A percentile compares a stretch with the other conserved stretches of the same genome.
Evolutionary conservation across 2,888 invertebrate species (phyloP).

Genomic region (Diogma glabrata): DNA sequence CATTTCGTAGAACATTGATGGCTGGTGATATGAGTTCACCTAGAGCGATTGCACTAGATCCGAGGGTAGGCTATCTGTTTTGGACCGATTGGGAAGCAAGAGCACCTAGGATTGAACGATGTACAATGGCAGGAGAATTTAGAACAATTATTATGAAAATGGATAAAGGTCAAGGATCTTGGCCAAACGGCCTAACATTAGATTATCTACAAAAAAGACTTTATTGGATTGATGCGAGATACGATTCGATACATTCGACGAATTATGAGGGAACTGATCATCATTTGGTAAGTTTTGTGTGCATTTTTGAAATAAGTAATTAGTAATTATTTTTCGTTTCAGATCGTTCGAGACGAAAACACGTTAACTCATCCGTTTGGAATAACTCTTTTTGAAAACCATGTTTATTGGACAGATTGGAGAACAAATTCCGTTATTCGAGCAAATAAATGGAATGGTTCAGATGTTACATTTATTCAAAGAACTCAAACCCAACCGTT

Average conservation of each 20-base stretch:
- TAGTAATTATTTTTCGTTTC: conserved; percentile 18
- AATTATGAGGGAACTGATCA: conserved; percentile 68
- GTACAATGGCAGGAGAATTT: conserved; percentile 63
- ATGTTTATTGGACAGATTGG: conserved; percentile 94
- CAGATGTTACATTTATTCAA: conserved; percentile 65
- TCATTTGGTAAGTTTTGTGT: conserved; percentile 33
- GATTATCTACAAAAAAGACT: conserved; percentile 62
- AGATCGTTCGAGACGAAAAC: conserved; percentile 60
- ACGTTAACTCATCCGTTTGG: conserved; percentile 81
- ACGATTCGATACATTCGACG: conserved; percentile 77
- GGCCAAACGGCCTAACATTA: conserved; percentile 76
- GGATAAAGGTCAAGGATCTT: conserved; percentile 46
- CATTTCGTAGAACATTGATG: conserved; percentile 62
- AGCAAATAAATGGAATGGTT: conserved; percentile 80
- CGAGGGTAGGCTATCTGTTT: conserved; percentile 63
- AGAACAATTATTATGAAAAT: conserved; percentile 45
- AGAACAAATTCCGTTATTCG: conserved; percentile 72
- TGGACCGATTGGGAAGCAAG: conserved; percentile 81
- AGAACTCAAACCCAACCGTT: conserved; percentile 79
- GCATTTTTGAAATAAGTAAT: no score
- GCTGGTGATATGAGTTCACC: conserved; percentile 77
- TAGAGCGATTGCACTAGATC: conserved; percentile 71
- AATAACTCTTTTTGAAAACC: conserved; percentile 71
- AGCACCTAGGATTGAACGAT: conserved; percentile 69
- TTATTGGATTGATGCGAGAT: conserved; percentile 81